These are phyloP conservation scores for Furcula furcula DNA, from an alignment of 2,888 invertebrate species.

Conservation along the genomic window DNA sequence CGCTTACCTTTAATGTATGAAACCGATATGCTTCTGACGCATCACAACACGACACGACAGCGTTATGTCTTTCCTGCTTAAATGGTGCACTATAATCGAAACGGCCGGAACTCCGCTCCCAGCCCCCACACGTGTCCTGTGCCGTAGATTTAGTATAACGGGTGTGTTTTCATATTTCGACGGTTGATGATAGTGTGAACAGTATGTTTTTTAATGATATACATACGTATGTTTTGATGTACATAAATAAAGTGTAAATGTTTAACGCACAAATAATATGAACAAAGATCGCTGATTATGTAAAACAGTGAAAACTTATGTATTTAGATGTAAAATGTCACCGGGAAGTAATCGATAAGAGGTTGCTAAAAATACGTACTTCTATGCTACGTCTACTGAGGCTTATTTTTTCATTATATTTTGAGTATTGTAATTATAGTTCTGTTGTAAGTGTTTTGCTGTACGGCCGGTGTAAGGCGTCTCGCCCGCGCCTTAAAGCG, in stretches of 20 bases:
- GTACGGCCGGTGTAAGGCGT: conserved; percentile 8
- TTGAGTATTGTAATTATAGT: too few relatives aligned
- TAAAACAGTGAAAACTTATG: conserved; percentile 65
- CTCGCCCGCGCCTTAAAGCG: conserved; percentile 8
- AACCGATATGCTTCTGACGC: too few relatives aligned
- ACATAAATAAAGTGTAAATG: conserved; percentile 81
- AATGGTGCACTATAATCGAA: too few relatives aligned
- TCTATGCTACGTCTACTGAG: conserved; percentile 50
- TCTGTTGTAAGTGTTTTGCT: conserved; percentile 24
- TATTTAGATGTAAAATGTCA: conserved; percentile 70
- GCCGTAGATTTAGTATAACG: conserved; percentile 56
- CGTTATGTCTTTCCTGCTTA: too few relatives aligned
- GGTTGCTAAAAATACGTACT: conserved; percentile 57
- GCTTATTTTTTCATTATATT: too few relatives aligned
- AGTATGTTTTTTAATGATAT: conserved; percentile 75
- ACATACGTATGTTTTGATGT: conserved; percentile 80
- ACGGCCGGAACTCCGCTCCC: too few relatives aligned
- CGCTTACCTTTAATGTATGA: too few relatives aligned
- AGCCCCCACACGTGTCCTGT: conserved; percentile 48
- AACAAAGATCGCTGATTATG: conserved; percentile 59
- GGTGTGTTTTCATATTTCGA: conserved; percentile 58
- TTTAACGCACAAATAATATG: conserved; percentile 80
- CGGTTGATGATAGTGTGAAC: conserved; percentile 69
- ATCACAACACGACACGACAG: too few relatives aligned
- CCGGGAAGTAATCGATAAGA: conserved; percentile 63